Evolutionary conservation across 1,140 invertebrate genomes (phyloP), one percentile per base, ranked within the genome.

Genomic region (Mya arenaria): DNA sequence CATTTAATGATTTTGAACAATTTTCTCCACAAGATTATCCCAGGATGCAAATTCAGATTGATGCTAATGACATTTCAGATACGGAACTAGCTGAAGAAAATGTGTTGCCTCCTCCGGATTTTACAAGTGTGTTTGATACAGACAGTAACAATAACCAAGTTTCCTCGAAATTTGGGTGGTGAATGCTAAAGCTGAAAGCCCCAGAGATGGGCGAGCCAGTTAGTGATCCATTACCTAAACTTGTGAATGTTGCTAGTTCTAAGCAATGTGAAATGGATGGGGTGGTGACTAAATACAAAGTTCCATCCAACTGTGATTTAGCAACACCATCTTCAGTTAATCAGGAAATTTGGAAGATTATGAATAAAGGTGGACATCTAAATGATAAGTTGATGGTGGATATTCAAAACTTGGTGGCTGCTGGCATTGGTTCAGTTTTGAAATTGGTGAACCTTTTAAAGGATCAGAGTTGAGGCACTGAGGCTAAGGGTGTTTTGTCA

Each of bases 261-360:
- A 23, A 44, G 2, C 44, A 17, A 17, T 71, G 68, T 52, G 41
- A 5, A 15, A 28, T 19, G 6, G 68, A 52, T 6, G 19, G n/a
- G 28, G 17, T 71, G 23, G 25, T 39, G 10, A n/a, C 23, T 2
- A 52, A 28, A 25, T 52, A 52, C 55, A 71, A 71, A 37, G 69
- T 72, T 1, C 69, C 69, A 34, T 6, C 39, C 23, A 68, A 68
- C 23, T 68, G 65, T 68, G 17, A 68, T n/a, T 8, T 28, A 28
- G 4, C 23, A 4, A 48, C 28, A 30, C 28, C 66, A 30, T 44
- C 66, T 6, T 32, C 25, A 4, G 44, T 71, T 37, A 71, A 71
- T 71, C 19, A 44, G 25, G 66, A 71, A 48, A 71, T 71, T 25
- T 71, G 66, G 66, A 37, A 3, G 23, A 36, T 52, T 8, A 44